These are phyloP conservation scores for Halocaridina rubra DNA, from an alignment of 2,888 invertebrate genomes.

Conservation along the genomic window DNA sequence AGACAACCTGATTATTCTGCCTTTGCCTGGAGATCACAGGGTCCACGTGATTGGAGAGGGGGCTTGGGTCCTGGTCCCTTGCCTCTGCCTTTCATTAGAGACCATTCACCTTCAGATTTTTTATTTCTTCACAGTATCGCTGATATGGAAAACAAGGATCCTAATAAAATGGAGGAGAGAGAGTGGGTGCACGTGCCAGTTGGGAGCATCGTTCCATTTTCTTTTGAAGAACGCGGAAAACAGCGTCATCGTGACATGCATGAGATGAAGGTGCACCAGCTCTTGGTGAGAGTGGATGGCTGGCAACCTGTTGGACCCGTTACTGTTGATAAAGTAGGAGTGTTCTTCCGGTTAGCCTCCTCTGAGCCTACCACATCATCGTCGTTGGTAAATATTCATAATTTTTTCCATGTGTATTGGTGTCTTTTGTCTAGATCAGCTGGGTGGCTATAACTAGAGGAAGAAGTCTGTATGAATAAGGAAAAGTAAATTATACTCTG, in stretches of 20 bases:
- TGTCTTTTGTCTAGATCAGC: too few species aligned
- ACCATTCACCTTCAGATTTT: background rate
- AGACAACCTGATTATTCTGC: too few species aligned
- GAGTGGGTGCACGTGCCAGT: slow-evolving; percentile 73
- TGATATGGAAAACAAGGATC: slow-evolving; percentile 31
- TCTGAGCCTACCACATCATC: slow-evolving; percentile 30
- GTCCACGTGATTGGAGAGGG: too few species aligned
- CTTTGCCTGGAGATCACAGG: too few species aligned
- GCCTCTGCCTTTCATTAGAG: too few species aligned
- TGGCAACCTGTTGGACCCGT: slow-evolving; percentile 90
- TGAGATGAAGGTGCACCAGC: slow-evolving; percentile 84
- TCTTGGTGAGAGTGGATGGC: slow-evolving; percentile 88
- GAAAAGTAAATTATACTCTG: too few species aligned
- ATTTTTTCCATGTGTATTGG: too few species aligned
- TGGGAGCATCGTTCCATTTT: slow-evolving; percentile 85
- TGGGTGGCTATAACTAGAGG: too few species aligned
- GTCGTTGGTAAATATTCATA: background rate
- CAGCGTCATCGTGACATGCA: slow-evolving; percentile 80
- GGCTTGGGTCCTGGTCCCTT: too few species aligned
- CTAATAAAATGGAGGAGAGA: background rate
- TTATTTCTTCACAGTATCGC: slow-evolving; percentile 62
- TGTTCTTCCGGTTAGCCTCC: slow-evolving; percentile 79
- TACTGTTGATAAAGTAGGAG: slow-evolving; percentile 94
- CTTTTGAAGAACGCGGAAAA: slow-evolving; percentile 80
- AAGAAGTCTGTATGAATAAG: too few species aligned